Evolutionary conservation across 2,888 invertebrate genomes (phyloP).

Genomic region (Parapristionchus giblindavisi): DNA sequence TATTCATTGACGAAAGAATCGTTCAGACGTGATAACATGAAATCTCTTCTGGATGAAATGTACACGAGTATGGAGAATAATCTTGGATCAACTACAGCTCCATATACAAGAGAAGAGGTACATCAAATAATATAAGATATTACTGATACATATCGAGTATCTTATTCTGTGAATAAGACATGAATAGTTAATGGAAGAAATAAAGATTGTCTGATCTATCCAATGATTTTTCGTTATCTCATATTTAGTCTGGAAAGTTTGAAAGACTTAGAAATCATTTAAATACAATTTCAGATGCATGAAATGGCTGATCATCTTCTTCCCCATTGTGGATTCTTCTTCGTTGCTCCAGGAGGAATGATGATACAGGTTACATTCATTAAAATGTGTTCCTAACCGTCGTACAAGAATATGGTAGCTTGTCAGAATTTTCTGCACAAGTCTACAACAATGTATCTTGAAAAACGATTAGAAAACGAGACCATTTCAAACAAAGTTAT

Average conservation of each 20-base stretch:
- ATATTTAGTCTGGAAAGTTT: too few relatives aligned
- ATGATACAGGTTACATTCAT: not conserved
- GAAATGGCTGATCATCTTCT: not conserved
- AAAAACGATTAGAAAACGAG: too few relatives aligned
- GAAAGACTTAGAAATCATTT: not conserved
- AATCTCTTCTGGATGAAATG: not conserved
- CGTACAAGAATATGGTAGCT: not conserved
- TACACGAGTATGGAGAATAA: constrained; percentile 17
- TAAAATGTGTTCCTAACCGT: not conserved
- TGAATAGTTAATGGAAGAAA: too few relatives aligned
- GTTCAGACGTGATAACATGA: not conserved
- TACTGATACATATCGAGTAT: too few relatives aligned
- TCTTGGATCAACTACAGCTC: not conserved
- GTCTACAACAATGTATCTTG: too few relatives aligned
- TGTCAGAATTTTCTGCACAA: too few relatives aligned
- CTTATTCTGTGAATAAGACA: too few relatives aligned
- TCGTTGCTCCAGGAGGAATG: not conserved
- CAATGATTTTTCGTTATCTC: too few relatives aligned
- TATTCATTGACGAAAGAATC: not conserved
- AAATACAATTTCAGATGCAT: not conserved
- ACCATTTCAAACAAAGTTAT: too few relatives aligned
- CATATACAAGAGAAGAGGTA: constrained; percentile 7
- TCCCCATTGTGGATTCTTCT: constrained; percentile 34
- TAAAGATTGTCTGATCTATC: too few relatives aligned
- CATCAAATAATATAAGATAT: too few relatives aligned